A percentile compares a stretch with the other conserved stretches of the same genome.
phyloP scores from a whole-genome alignment of 1,140 invertebrate species.

The Chrysoperla carnea region DNA sequence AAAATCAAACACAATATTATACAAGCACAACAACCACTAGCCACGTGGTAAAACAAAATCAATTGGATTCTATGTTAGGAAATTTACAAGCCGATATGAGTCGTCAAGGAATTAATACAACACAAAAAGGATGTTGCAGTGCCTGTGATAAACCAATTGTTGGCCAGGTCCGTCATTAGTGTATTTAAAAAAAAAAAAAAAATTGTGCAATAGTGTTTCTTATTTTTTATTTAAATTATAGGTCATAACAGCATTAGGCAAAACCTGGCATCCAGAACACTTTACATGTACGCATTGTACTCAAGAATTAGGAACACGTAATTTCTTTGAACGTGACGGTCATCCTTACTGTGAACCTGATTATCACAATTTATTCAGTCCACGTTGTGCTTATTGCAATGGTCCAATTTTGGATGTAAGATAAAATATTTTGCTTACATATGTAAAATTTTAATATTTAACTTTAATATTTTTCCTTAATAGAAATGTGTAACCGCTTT shows the following conservation, averaged over 20 bases:
- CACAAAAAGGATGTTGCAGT: constrained; percentile 94
- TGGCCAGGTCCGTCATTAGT: constrained; percentile 53
- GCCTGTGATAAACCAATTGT: constrained; percentile 97
- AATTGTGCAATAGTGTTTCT: too few relatives aligned
- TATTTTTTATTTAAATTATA: constrained; percentile 16
- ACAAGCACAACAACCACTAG: constrained; percentile 15
- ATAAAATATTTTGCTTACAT: constrained; percentile 2
- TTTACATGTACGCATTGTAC: constrained; percentile 96
- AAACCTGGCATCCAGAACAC: constrained; percentile 99
- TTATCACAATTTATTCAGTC: constrained; percentile 96
- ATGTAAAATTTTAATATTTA: neutral
- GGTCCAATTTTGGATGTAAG: constrained; percentile 94
- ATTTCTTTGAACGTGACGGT: constrained; percentile 96
- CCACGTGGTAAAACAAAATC: constrained; percentile 27
- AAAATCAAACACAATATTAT: constrained; percentile 19
- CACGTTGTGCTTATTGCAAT: constrained; percentile 95
- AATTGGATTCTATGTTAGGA: constrained; percentile 86
- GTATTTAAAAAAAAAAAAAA: neutral
- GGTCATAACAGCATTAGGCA: constrained; percentile 89
- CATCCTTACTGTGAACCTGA: constrained; percentile 95
- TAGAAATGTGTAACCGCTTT: constrained; percentile 98
- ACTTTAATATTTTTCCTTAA: constrained; percentile 19
- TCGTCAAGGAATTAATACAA: constrained; percentile 91
- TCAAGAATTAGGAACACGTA: constrained; percentile 88
- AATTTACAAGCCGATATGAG: constrained; percentile 89